Evolutionary conservation across 2,888 invertebrate species (phyloP).

Genomic region (Xylota sylvarum): DNA sequence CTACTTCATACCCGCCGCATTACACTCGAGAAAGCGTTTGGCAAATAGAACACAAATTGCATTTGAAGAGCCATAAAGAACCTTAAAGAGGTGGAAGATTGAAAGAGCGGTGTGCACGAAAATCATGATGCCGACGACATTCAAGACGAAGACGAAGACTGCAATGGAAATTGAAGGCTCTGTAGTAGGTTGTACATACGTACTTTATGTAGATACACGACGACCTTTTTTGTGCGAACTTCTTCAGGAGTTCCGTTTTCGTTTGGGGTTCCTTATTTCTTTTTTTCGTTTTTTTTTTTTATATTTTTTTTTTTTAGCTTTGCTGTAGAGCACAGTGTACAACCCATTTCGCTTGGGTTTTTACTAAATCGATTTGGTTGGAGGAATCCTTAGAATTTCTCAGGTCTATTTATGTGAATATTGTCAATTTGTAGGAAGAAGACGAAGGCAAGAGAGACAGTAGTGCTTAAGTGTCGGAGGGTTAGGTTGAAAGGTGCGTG

Average conservation of each 20-base stretch:
- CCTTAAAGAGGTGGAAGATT: conserved; percentile 56
- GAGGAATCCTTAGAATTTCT: conserved; percentile 41
- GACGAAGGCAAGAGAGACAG: conserved; percentile 3
- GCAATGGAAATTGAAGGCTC: conserved; percentile 59
- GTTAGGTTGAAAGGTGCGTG: conserved; percentile 41
- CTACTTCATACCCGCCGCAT: conserved; percentile 20
- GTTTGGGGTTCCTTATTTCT: conserved; percentile 15
- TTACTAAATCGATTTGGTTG: conserved; percentile 57
- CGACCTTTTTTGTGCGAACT: conserved; percentile 13
- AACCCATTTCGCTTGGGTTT: conserved; percentile 44
- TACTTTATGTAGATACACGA: conserved; percentile 6
- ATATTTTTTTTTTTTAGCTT: conserved; percentile 3
- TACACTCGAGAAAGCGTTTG: conserved; percentile 36
- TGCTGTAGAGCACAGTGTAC: background rate
- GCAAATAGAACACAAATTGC: conserved; percentile 68
- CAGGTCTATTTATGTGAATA: conserved; percentile 22
- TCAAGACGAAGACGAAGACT: conserved; percentile 42
- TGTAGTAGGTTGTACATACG: background rate
- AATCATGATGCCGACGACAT: conserved; percentile 12
- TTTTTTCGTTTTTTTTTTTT: background rate
- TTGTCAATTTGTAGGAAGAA: conserved; percentile 39
- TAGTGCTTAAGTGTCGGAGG: conserved; percentile 35
- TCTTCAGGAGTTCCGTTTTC: conserved; percentile 35
- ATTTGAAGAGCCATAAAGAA: conserved; percentile 70
- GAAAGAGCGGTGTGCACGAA: conserved; percentile 36